phyloP scores from a whole-genome alignment of 2,888 invertebrate species.

The Beris chalybata region DNA sequence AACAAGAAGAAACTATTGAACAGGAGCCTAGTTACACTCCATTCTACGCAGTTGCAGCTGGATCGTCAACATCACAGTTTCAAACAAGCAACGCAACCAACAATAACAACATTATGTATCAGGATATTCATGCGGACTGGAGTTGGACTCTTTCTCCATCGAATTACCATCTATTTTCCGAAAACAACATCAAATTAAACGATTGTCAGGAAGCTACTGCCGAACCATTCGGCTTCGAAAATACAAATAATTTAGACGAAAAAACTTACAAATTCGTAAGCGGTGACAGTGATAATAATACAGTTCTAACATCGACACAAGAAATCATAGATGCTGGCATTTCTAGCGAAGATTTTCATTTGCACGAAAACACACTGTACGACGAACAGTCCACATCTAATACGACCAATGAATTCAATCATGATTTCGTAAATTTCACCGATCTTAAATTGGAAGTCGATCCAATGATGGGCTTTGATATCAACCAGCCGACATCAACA shows the following conservation, averaged over 20 bases:
- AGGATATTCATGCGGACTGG: no score
- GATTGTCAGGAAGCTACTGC: no score
- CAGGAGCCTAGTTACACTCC: background rate
- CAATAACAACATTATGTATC: no score
- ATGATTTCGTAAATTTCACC: background rate
- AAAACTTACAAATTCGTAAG: conserved; percentile 6
- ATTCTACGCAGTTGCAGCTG: background rate
- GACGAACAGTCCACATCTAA: background rate
- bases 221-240: no score
- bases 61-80: background rate
- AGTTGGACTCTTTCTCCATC: no score
- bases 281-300: background rate
- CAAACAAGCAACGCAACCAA: background rate
- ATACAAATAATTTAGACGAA: background rate
- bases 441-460: background rate
- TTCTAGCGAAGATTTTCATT: conserved; percentile 4
- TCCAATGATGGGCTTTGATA: conserved; percentile 5
- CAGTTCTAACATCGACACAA: conserved; percentile 15
- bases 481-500: background rate
- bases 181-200: no score
- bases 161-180: no score
- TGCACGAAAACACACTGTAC: background rate
- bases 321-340: conserved; percentile 15
- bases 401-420: background rate
- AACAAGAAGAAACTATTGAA: conserved; percentile 1